phyloP scores from a whole-genome alignment of 2,113 vertebrate genomes.

The Pteronura brasiliensis region DNA sequence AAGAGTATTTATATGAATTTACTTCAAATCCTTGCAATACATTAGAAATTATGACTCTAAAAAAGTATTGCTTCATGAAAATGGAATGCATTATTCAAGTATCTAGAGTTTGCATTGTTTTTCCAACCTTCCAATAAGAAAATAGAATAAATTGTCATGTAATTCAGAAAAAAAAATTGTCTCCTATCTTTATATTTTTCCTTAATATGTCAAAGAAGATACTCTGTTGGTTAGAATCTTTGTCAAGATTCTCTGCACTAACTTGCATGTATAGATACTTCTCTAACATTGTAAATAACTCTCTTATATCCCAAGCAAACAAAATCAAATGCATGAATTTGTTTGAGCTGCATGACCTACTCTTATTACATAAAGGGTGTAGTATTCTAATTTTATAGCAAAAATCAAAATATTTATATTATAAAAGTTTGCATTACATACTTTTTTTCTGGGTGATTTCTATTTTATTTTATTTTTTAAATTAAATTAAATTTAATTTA shows the following conservation, averaged over 20 bases:
- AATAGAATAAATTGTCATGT: not conserved
- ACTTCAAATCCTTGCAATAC: not conserved
- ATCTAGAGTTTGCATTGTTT: not conserved
- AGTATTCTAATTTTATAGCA: not conserved
- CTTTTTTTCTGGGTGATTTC: not conserved
- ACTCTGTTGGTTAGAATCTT: not conserved
- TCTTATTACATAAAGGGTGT: not conserved
- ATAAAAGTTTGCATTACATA: not conserved
- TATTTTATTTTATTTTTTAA: too few relatives aligned
- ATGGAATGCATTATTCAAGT: not conserved
- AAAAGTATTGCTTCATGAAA: not conserved
- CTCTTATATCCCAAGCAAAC: not conserved
- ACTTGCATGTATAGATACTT: not conserved
- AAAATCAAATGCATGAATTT: not conserved
- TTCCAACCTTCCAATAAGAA: not conserved
- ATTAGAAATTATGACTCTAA: not conserved
- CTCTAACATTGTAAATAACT: not conserved
- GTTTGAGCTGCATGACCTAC: not conserved
- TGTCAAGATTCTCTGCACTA: not conserved
- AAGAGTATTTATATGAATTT: not conserved
- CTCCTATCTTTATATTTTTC: not conserved
- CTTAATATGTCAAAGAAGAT: not conserved
- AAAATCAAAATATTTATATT: not conserved
- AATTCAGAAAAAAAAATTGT: not conserved
- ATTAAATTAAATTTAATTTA: too few relatives aligned